Base-by-base conservation (phyloP, 2,797 vertebrate species). In the Mormyrus proboscirostris region DNA sequence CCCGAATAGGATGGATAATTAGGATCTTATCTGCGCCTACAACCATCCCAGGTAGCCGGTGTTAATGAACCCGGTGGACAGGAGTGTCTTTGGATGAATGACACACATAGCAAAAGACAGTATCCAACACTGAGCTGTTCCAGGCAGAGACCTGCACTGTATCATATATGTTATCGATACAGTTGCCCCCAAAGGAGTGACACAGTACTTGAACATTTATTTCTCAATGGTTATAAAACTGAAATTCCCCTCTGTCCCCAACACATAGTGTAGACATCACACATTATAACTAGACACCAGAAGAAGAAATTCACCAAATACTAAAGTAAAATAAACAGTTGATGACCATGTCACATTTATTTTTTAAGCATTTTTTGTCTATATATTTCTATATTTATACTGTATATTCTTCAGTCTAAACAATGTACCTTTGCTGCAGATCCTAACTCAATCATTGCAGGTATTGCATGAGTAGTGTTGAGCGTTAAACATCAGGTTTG, bases 381-480 rank as follows among this genome's bases (percentile, higher is more conserved):
- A 91, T 91, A 85, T 88, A 90, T 51, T 53, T 88, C 33, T 88
- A 91, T 91, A 89, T 93, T 93, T 91, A 94, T 92, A 94, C 93
- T 90, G 9, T 79, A 88, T 53, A 51, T 59, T 44, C 10, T 89
- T 69, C 88, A 59, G 9, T 87, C 86, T 87, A 87, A 87, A 87
- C 86, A 87, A 50, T 89, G 73, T 84, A 33, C 53, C 33, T 83
- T 44, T 92, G 91, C 93, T 95, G 92, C 93, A 96, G 93, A 95
- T 95, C 93, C 95, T 95, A 95, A 97, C 93, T 95, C 94, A 95
- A 90, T 96, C 96, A 96, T 95, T 96, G 95, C 93, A 93, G 93
- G 93, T 94, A 95, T 85, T 94, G 94, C 93, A 92, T 90, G 92
- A 94, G 93, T 86, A 94, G 93, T 29, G 49, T 92, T 94, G 87